These are phyloP conservation scores for Calonectris borealis DNA, from an alignment of 2,113 vertebrate species.

Conservation along the genomic window DNA sequence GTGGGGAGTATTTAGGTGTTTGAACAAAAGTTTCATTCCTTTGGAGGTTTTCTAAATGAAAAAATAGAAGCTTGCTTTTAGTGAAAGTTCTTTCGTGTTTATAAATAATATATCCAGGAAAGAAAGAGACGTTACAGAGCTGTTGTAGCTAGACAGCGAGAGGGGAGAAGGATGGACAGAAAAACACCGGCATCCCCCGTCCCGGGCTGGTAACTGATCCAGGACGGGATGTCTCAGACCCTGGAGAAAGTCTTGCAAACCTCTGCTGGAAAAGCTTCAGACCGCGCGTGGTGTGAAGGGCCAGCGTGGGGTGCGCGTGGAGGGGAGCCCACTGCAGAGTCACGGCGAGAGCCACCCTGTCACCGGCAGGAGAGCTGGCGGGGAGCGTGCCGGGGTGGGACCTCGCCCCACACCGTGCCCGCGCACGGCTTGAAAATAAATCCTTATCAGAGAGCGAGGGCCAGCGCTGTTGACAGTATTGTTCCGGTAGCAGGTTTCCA, in stretches of 20 bases:
- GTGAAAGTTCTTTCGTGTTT: background rate
- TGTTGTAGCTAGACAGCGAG: background rate
- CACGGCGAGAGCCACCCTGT: background rate
- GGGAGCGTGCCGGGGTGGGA: background rate
- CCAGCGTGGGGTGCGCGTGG: fast-evolving
- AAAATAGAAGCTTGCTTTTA: background rate
- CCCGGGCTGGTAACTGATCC: background rate
- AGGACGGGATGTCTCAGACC: background rate
- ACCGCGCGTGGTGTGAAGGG: fast-evolving
- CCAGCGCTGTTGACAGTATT: fast-evolving
- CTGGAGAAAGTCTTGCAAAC: background rate
- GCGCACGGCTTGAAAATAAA: background rate
- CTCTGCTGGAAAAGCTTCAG: background rate
- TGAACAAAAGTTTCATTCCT: background rate
- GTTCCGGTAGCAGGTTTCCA: background rate
- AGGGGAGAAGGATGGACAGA: background rate
- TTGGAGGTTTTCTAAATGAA: background rate
- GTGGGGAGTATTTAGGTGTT: background rate
- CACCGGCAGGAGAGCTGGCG: background rate
- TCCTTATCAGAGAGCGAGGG: background rate
- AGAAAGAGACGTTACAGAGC: background rate
- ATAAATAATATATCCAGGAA: background rate
- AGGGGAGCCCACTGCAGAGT: background rate
- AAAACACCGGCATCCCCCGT: background rate
- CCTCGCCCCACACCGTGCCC: background rate